Conservation (phyloP, 1,140 invertebrate species). For the Bradynema listronoti region DNA sequence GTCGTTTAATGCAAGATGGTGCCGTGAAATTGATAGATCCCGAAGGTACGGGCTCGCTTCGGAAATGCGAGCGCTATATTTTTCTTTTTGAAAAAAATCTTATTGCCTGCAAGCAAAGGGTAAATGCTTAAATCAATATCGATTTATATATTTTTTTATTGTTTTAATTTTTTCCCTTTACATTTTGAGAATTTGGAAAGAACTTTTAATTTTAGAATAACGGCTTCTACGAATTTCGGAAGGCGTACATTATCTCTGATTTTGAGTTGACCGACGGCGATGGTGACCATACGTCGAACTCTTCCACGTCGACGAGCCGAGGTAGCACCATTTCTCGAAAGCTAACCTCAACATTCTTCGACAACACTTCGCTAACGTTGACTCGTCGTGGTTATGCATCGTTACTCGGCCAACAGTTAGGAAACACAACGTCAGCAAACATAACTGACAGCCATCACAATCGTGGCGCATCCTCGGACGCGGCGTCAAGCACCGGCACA, state of each 20-base stretch:
- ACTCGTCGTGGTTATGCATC: not conserved
- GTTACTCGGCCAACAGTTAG: too few species aligned
- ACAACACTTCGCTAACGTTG: conserved; percentile 27
- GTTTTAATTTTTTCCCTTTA: not conserved
- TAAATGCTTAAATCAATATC: conserved; percentile 10
- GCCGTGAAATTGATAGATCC: conserved; percentile 49
- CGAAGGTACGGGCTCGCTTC: conserved; percentile 17
- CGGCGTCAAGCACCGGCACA: not conserved
- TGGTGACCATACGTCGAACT: conserved; percentile 12
- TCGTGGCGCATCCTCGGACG: too few species aligned
- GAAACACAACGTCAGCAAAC: too few species aligned
- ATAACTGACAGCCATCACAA: too few species aligned
- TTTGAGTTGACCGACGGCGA: conserved; percentile 34
- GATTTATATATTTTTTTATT: conserved; percentile 7
- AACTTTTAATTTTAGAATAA: too few species aligned
- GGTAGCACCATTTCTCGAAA: conserved; percentile 33
- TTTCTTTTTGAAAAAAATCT: conserved; percentile 95
- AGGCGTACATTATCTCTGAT: conserved; percentile 14
- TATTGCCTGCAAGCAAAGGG: conserved; percentile 83
- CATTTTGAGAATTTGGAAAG: not conserved
- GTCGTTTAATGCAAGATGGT: conserved; percentile 59
- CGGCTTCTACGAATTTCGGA: conserved; percentile 16
- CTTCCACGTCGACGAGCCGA: conserved; percentile 11
- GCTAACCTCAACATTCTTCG: conserved; percentile 32
- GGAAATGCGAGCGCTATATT: conserved; percentile 67